Evolutionary conservation across 2,888 invertebrate genomes (phyloP).

Genomic region (Cancer borealis): DNA sequence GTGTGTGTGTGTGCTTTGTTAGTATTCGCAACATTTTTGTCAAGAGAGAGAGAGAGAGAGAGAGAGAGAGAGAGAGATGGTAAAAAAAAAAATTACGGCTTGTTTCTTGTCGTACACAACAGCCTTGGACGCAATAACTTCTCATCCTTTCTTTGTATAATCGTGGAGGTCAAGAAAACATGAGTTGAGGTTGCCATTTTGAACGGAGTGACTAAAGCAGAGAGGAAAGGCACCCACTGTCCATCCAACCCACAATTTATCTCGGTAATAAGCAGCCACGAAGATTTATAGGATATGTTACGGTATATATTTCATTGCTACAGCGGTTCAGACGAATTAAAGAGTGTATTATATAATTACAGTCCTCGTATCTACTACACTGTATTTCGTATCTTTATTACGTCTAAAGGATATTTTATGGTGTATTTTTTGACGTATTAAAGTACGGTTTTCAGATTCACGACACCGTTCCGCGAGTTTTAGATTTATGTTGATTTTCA

Average conservation of each 20-base stretch:
- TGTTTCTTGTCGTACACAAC: not conserved
- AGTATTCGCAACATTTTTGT: not conserved
- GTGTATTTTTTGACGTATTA: not conserved
- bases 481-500: not conserved
- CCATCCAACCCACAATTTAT: not conserved
- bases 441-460: not conserved
- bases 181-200: not conserved
- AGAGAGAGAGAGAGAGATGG: not conserved
- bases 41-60: slow-evolving; percentile 16
- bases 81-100: not conserved
- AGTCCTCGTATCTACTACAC: not conserved
- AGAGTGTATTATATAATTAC: not conserved
- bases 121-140: not conserved
- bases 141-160: slow-evolving; percentile 22
- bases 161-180: not conserved
- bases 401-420: not conserved
- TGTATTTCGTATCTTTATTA: not conserved
- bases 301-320: not conserved
- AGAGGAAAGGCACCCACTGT: not conserved
- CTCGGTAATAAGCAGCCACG: not conserved
- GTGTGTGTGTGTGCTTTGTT: not conserved
- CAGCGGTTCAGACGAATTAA: not conserved
- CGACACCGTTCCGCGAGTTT: not conserved
- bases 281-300: not conserved
- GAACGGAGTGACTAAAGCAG: not conserved